Evolutionary conservation across 1,140 invertebrate genomes (phyloP).

Genomic region (Hydropsyche tenuis): DNA sequence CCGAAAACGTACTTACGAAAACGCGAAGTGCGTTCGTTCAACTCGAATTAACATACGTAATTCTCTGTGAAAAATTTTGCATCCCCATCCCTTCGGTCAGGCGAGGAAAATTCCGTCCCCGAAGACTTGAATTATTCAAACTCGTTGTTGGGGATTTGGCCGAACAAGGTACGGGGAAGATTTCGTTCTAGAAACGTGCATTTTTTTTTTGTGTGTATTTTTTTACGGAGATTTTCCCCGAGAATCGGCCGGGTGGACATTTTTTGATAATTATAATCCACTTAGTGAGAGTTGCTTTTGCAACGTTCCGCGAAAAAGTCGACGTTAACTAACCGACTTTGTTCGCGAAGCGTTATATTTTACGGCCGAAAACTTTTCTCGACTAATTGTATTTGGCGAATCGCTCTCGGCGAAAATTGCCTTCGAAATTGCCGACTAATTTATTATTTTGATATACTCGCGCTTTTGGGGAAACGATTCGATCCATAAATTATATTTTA

Average conservation of each 20-base stretch:
- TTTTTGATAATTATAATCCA: constrained; percentile 23
- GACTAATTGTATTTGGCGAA: constrained; percentile 13
- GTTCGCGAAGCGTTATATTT: neutral
- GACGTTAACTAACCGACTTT: constrained; percentile 19
- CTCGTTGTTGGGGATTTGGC: constrained; percentile 37
- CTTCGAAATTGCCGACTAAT: no score
- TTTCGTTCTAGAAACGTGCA: neutral
- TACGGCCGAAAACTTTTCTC: constrained; percentile 6
- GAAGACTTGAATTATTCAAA: constrained; percentile 40
- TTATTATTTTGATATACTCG: no score
- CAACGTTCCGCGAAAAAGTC: neutral
- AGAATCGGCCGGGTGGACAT: constrained; percentile 1
- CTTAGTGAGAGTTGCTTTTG: neutral
- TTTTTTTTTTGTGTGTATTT: neutral
- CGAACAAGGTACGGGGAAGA: neutral
- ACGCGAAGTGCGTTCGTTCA: constrained; percentile 43
- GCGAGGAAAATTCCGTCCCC: constrained; percentile 24
- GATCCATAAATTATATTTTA: no score
- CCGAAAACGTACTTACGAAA: constrained; percentile 19
- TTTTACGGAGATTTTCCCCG: no score
- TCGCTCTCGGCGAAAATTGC: no score
- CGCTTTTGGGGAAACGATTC: no score
- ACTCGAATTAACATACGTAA: constrained; percentile 49
- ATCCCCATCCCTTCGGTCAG: neutral
- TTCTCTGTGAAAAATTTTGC: constrained; percentile 36